Conservation (phyloP, 2,113 vertebrate species). For the Lophius piscatorius region DNA sequence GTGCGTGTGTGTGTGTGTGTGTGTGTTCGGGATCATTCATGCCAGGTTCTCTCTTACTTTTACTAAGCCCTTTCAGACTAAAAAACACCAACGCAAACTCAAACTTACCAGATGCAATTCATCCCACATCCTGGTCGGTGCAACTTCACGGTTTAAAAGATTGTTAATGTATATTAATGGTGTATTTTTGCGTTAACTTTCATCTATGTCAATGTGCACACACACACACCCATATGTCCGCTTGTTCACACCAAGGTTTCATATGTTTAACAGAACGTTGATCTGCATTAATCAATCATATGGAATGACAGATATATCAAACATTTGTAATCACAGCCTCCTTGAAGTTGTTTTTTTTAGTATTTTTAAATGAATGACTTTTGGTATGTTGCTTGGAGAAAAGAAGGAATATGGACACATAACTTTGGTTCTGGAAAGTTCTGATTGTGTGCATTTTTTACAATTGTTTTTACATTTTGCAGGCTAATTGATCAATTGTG, state of each 20-base stretch:
- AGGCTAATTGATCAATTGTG: not conserved
- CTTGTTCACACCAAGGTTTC: no score
- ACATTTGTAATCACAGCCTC: no score
- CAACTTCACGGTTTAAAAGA: slow-evolving; percentile 17
- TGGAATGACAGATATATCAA: no score
- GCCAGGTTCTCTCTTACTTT: slow-evolving; percentile 8
- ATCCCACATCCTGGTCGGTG: not conserved
- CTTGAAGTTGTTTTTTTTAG: no score
- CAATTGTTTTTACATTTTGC: slow-evolving; percentile 5
- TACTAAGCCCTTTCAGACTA: slow-evolving; percentile 25
- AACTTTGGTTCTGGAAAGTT: no score
- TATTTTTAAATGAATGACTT: no score
- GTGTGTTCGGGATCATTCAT: not conserved
- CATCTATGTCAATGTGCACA: slow-evolving; percentile 1
- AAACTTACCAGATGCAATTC: not conserved
- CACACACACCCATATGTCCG: not conserved
- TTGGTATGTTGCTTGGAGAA: no score
- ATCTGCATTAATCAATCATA: no score
- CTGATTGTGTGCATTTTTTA: no score
- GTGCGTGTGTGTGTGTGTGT: not conserved
- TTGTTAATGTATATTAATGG: slow-evolving; percentile 3
- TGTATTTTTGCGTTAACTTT: slow-evolving; percentile 1
- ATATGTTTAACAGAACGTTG: no score
- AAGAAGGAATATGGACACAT: no score
- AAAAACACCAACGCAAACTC: not conserved